phyloP scores from a whole-genome alignment of 2,113 vertebrate genomes.

The Uropsilus gracilis region DNA sequence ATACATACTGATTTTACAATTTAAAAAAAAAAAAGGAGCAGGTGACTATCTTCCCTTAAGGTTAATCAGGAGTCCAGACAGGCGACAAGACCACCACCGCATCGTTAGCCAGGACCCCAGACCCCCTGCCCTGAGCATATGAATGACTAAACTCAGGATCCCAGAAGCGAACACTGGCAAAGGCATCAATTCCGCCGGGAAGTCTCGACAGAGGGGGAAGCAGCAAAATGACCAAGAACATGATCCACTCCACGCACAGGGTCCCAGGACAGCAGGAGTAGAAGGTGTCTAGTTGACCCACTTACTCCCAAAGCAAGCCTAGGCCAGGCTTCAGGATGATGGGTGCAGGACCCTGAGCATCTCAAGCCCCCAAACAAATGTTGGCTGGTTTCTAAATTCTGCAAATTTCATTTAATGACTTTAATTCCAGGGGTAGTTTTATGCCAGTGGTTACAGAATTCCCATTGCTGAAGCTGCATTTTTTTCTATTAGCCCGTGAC shows the following conservation, averaged over 20 bases:
- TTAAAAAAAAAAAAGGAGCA: no score
- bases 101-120: not conserved
- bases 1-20: not conserved
- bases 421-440: not conserved
- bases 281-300: not conserved
- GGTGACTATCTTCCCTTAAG: no score
- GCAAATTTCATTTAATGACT: not conserved
- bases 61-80: not conserved
- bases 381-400: not conserved
- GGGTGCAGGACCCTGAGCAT: not conserved
- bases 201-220: not conserved
- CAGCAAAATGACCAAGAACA: not conserved
- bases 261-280: rapidly evolving
- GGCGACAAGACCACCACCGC: not conserved
- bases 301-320: not conserved
- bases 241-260: not conserved
- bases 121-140: not conserved
- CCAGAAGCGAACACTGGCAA: not conserved
- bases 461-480: not conserved
- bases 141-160: not conserved
- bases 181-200: not conserved
- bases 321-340: not conserved
- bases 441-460: not conserved
- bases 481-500: not conserved
- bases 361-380: not conserved